Percentiles rank a stretch among this genome's conserved stretches.
These are phyloP conservation scores for Batillaria attramentaria DNA, from an alignment of 1,140 invertebrate genomes.

Conservation along the genomic window DNA sequence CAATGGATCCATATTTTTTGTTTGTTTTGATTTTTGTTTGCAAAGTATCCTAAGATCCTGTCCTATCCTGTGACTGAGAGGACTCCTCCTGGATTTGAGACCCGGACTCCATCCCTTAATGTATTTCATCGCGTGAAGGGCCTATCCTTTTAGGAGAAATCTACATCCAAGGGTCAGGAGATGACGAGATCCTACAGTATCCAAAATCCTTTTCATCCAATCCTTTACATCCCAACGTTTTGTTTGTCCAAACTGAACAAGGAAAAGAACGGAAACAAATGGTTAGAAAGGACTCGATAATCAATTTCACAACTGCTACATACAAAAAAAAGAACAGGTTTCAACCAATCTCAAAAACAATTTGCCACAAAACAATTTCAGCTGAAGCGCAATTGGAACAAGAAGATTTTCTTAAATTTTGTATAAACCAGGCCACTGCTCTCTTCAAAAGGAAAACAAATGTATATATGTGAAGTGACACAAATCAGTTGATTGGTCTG, in stretches of 20 bases:
- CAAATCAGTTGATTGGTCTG: too few species aligned
- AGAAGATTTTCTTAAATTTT: slow-evolving; percentile 9
- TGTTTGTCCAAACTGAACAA: slow-evolving; percentile 30
- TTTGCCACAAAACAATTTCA: neutral
- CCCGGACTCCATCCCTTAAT: neutral
- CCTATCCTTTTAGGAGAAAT: slow-evolving; percentile 6
- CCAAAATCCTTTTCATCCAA: slow-evolving; percentile 20
- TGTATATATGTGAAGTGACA: too few species aligned
- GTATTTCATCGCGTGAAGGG: neutral
- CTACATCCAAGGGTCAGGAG: neutral
- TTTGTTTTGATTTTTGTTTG: neutral
- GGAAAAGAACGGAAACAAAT: slow-evolving; percentile 24
- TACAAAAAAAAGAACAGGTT: too few species aligned
- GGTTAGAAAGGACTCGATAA: too few species aligned
- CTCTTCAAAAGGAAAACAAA: too few species aligned
- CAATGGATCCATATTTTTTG: slow-evolving; percentile 23
- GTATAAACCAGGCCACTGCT: too few species aligned
- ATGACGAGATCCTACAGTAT: slow-evolving; percentile 17
- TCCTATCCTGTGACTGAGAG: neutral
- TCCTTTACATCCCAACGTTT: slow-evolving; percentile 23
- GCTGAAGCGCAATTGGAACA: too few species aligned
- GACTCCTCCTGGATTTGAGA: neutral
- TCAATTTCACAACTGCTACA: too few species aligned
- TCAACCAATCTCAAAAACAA: neutral
- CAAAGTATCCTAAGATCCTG: neutral